Base-by-base conservation (phyloP, 2,888 invertebrate genomes). In the Idaea straminata region DNA sequence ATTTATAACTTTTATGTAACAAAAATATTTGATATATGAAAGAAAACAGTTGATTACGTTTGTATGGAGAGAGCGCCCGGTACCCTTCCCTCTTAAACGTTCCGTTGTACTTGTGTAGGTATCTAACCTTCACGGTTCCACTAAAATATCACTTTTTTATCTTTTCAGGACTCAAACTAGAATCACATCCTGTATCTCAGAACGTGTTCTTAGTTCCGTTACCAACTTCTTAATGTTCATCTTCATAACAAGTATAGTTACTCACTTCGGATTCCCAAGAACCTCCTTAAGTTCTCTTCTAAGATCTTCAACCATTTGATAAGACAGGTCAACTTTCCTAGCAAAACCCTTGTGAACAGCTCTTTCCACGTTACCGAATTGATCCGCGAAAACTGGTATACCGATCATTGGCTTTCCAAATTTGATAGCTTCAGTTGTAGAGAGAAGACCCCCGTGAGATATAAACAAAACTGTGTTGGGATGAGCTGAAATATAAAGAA, bases 331-430 rank as follows among this genome's bases (percentile, higher is more conserved):
- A 3, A 88, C 80, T 73, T 74, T 76, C 35, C 71, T 74, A 0
- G 76, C 86, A 61, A 77, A 83, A 0, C 87, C 88, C 65, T 78
- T 83, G 5, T 70, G 71, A 0, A 81, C 81, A 15, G 83, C 83
- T 67, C 78, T 79, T 3, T 73, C 65, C 0, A 86, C 75, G 63
- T 89, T 89, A 5, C 73, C 58, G 62, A 80, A 82, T 68, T 88
- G 88, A 60, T 88, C 87, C 13, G 68, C 83, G 63, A 82, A 85
- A 0, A 80, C 74, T 0, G 88, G 88, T 15, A 88, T 80, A 0
- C 86, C 88, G 6, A 88, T 81, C 4, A 83, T 77, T 4, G 88
- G 85, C 0, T 84, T 81, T 3, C 82, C 84, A 57, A 74, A 83
- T 63, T 87, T 80, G 13, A 86, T 61, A 0, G 86, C 70, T 68